A percentile compares a stretch with the other conserved stretches of the same genome.
Evolutionary conservation across 2,113 vertebrate species (phyloP).

Genomic region (Atrichornis clamosus): DNA sequence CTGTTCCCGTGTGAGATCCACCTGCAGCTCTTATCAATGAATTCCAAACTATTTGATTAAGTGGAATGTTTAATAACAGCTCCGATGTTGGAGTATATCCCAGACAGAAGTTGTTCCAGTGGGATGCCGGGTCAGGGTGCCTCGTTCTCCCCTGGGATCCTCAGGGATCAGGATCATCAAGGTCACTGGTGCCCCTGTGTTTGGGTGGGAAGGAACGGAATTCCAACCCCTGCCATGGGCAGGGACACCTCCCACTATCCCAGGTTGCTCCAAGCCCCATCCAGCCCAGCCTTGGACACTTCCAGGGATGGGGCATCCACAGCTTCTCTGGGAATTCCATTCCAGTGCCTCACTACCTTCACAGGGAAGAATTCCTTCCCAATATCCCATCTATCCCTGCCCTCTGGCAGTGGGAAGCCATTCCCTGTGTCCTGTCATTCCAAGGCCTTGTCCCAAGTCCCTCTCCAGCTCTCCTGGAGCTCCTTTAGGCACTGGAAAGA

Average conservation of each 20-base stretch:
- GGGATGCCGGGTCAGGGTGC: not conserved
- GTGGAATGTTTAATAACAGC: not conserved
- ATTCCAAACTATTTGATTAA: not conserved
- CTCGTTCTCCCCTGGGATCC: not conserved
- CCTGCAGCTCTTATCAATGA: not conserved
- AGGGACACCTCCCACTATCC: not conserved
- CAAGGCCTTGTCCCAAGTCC: fast-evolving
- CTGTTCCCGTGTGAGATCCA: not conserved
- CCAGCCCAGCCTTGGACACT: not conserved
- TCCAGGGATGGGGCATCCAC: not conserved
- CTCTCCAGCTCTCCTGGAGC: not conserved
- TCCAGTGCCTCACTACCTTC: fast-evolving
- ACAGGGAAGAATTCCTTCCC: not conserved
- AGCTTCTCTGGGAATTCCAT: not conserved
- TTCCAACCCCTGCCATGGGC: not conserved
- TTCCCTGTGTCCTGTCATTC: not conserved
- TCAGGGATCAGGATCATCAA: not conserved
- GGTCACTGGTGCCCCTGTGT: fast-evolving
- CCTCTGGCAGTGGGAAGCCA: not conserved
- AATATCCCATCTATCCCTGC: not conserved
- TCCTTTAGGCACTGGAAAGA: not conserved
- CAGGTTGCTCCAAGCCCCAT: fast-evolving
- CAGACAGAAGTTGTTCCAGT: not conserved
- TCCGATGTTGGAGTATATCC: not conserved
- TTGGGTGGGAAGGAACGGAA: not conserved